Percentiles rank a stretch among this genome's conserved stretches.
phyloP scores from a whole-genome alignment of 23 tunicate genomes.

The Trididemnum miniatum region DNA sequence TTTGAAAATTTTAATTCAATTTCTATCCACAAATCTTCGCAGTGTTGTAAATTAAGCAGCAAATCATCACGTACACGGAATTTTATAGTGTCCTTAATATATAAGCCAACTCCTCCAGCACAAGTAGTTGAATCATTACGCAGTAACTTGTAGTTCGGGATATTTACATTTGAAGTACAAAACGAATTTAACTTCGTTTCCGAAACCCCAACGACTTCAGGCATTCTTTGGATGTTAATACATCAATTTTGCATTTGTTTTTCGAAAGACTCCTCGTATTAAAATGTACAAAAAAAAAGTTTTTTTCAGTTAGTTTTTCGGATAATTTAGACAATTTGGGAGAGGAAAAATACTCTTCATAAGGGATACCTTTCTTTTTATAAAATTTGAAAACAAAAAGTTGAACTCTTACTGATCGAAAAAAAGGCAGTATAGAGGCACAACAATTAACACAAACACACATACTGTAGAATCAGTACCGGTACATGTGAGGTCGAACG shows the following conservation, averaged over 20 bases:
- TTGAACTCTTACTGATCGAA: no score
- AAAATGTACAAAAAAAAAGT: background rate
- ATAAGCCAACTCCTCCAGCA: slow-evolving; percentile 28
- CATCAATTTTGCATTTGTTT: background rate
- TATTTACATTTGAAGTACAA: background rate
- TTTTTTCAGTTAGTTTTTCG: no score
- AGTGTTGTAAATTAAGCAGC: background rate
- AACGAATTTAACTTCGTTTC: slow-evolving; percentile 9
- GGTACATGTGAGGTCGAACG: no score
- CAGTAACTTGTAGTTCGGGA: background rate
- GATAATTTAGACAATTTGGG: background rate
- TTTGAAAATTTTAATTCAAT: background rate
- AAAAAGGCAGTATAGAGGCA: no score
- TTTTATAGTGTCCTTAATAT: background rate
- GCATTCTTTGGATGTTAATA: background rate
- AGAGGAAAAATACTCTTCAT: background rate
- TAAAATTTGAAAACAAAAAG: no score
- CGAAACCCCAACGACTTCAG: background rate
- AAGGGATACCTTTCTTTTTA: no score
- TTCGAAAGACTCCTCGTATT: background rate
- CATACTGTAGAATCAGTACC: no score
- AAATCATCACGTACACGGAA: background rate
- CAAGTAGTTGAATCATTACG: background rate
- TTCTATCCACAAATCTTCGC: background rate
- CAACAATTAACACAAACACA: no score